Conservation (phyloP, 2,797 vertebrate genomes). For the Mormyrus hasselquistii region DNA sequence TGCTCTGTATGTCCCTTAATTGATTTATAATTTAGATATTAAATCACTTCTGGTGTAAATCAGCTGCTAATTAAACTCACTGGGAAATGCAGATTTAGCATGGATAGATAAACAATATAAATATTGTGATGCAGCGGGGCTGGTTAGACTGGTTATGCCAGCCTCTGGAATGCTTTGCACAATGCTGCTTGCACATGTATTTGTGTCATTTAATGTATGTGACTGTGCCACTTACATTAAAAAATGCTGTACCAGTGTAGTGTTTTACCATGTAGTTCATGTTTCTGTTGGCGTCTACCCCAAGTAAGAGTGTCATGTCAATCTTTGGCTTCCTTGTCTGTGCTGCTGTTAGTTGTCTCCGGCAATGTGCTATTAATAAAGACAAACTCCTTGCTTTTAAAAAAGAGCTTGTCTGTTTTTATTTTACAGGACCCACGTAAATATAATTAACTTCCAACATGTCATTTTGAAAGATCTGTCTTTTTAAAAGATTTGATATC, state of each 20-base stretch:
- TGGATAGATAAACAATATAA: background rate
- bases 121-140: background rate
- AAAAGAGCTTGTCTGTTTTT: background rate
- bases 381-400: background rate
- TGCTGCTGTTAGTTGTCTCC: background rate
- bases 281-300: background rate
- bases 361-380: background rate
- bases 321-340: background rate
- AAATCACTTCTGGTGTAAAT: background rate
- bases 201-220: background rate
- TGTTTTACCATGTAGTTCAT: background rate
- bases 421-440: background rate
- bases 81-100: background rate
- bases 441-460: background rate
- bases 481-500: background rate
- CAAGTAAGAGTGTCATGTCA: background rate
- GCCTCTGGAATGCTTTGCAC: background rate
- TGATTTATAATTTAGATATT: background rate
- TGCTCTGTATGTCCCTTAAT: background rate
- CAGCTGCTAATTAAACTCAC: constrained; percentile 41
- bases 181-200: background rate
- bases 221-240: background rate
- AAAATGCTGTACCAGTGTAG: background rate
- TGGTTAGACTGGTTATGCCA: background rate
- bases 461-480: background rate